Percentiles rank a stretch among this genome's conserved stretches.
phyloP scores from a whole-genome alignment of 2,888 invertebrate genomes.

The Elmis aenea region DNA sequence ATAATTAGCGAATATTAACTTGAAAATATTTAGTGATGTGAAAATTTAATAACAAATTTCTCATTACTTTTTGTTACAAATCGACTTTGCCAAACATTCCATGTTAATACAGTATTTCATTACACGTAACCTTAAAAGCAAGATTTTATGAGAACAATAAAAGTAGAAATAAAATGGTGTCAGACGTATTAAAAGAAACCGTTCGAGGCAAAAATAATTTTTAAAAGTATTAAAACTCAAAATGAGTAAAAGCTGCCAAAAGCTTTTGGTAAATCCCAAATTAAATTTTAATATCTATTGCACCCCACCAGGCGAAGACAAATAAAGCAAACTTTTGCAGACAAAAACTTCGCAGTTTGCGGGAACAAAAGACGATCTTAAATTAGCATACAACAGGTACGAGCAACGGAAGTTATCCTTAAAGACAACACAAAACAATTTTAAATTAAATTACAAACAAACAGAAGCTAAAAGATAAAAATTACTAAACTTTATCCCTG shows the following conservation, averaged over 20 bases:
- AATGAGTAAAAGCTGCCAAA: constrained; percentile 7
- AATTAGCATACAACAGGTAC: constrained; percentile 40
- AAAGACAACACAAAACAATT: constrained; percentile 16
- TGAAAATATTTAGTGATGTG: too few species aligned
- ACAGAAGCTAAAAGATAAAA: constrained; percentile 14
- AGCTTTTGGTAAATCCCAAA: constrained; percentile 27
- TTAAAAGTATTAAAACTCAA: too few species aligned
- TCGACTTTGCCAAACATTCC: too few species aligned
- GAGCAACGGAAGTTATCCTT: constrained; percentile 12
- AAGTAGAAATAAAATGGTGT: too few species aligned
- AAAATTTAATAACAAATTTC: too few species aligned
- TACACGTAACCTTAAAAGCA: too few species aligned
- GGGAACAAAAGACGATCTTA: constrained; percentile 35
- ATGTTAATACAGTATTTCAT: too few species aligned
- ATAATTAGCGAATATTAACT: too few species aligned
- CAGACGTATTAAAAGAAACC: too few species aligned
- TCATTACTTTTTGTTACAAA: too few species aligned
- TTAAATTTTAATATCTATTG: constrained; percentile 38
- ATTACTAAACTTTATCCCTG: constrained; percentile 8
- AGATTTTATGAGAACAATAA: too few species aligned
- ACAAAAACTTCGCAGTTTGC: constrained; percentile 30
- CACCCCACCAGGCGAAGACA: constrained; percentile 23
- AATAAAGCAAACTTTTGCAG: constrained; percentile 31
- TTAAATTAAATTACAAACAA: constrained; percentile 17
- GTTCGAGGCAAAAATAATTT: too few species aligned